Evolutionary conservation across 2,113 vertebrate genomes (phyloP), one percentile per base, ranked within the genome.

Genomic region (Catharus fuscescens): DNA sequence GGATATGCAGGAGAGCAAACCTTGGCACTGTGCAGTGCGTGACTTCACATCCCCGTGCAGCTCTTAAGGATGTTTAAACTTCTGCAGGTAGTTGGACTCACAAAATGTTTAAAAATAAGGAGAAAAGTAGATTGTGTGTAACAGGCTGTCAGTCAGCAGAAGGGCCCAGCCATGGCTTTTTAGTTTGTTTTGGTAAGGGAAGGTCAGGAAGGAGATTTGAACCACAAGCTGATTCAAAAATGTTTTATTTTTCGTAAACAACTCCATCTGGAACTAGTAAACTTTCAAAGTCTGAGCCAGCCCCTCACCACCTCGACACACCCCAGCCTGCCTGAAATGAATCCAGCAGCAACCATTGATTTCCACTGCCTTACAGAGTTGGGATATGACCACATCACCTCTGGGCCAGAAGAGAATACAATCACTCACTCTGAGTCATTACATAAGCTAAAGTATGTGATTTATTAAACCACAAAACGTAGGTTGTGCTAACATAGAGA

Each of bases 341-440:
- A 82, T 95, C 92, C 95, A 97, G 95, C 86, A 96, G 91, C 88
- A 94, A 93, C 92, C 89, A 92, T 90, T 78, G 96, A 88, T 91
- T 97, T 96, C 94, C 93, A 97, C 95, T 94, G 93, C 94, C 94
- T 89, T 94, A 73, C 85, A 94, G 95, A 96, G 74, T 24, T 61
- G 83, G 92, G 92, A 92, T 96, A 85, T 96, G 95, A 93, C 97
- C 97, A 96, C 90, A 97, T 92, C 40, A 61, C 91, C 80, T 71
- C 95, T 92, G 87, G 96, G 96, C 96, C 96, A 97, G 93, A 86
- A 95, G 83, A 94, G 95, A 97, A 96, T 97, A 96, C 93, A 97
- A 96, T 97, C 97, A 95, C 93, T 97, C 95, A 87, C 92, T 96
- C 93, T 97, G 97, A 98, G 96, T 98, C 98, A 98, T 96, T 97